Evolutionary conservation across 2,888 invertebrate species (phyloP), one percentile per base, ranked within the genome.

Genomic region (Priapulus caudatus): DNA sequence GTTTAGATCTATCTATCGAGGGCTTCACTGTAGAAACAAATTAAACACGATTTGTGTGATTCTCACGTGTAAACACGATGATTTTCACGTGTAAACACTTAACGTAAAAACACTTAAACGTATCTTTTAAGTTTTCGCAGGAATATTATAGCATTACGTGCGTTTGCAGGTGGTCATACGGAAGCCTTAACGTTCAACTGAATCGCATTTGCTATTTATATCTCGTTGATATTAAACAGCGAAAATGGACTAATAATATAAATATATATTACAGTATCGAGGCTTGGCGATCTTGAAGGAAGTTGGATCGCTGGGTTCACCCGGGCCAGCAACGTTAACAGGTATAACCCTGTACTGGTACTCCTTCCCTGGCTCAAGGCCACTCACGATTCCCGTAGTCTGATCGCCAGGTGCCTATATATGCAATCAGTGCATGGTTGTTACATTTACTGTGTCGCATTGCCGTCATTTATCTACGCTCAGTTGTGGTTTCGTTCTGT

Each of bases 1-100:
- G 74, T 72, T 89, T 88, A 18, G 86, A 86, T 59, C 91, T 82
- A 69, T 93, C 91, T 69, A 95, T 95, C 65, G 83, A 81, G 53
- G 93, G 93, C 76, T 91, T 91, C 70, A 92, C 91, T 91, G 73
- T 58, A 73, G 72, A 50, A 59, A 54, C 59, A 20, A 50, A 52
- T 15, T 15, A 15, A 33, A 33, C 15, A 33, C 15, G n/a, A 33
- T 33, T n/a, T 15, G 33, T n/a, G n/a, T n/a, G n/a, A n/a, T n/a
- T n/a, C n/a, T n/a, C n/a, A n/a, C n/a, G n/a, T n/a, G n/a, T n/a
- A n/a, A n/a, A n/a, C n/a, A n/a, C n/a, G n/a, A n/a, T n/a, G n/a
- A n/a, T n/a, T n/a, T n/a, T n/a, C n/a, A n/a, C n/a, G n/a, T n/a
- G n/a, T n/a, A n/a, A n/a, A n/a, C n/a, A n/a, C n/a, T n/a, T n/a